Base-by-base conservation (phyloP, 2,797 vertebrate species). In the Podarcis lilfordi region DNA sequence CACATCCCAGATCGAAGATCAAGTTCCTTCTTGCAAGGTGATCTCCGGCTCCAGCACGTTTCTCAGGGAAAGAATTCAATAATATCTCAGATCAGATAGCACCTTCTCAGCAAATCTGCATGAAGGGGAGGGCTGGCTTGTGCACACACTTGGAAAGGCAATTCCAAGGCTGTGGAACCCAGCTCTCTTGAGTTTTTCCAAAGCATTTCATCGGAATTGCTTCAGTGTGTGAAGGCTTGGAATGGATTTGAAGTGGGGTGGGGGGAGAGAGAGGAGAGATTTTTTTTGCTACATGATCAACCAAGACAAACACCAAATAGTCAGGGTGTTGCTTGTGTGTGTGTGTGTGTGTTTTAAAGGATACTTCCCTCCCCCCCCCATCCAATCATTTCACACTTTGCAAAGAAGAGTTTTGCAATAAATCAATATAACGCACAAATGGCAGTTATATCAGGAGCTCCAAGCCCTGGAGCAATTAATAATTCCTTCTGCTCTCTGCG, bases 21-120 rank as follows among this genome's bases (percentile, higher is more conserved):
- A 96, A 96, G 96, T 95, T 93, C 92, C 91, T 96, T 96, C 96
- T 95, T 95, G 96, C 93, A 96, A 90, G 89, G 89, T 93, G 94
- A 95, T 93, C 93, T 93, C 88, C 61, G 88, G 92, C 86, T 91
- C 82, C 88, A 61, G 61, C 59, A 84, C 88, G 86, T 92, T 95
- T 72, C 76, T 86, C 89, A 87, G 29, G 85, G 92, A 92, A 92
- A 92, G 93, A 91, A 86, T 94, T 91, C 91, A 86, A 91, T 94
- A 93, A 93, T 89, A 78, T 0, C 81, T 8, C 76, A 88, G 88
- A 92, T 85, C 88, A 78, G 88, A 87, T 91, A 83, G 90, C 85
- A 77, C 90, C 37, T 43, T 90, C 82, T 76, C 82, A 89, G 72
- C 55, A 3, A 45, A 35, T 0, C 69, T 78, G 45, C 13, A 83